Percentiles rank a stretch among this genome's conserved stretches.
Evolutionary conservation across 2,888 invertebrate species (phyloP).

Genomic region (Dyspetes luteomarginatus): DNA sequence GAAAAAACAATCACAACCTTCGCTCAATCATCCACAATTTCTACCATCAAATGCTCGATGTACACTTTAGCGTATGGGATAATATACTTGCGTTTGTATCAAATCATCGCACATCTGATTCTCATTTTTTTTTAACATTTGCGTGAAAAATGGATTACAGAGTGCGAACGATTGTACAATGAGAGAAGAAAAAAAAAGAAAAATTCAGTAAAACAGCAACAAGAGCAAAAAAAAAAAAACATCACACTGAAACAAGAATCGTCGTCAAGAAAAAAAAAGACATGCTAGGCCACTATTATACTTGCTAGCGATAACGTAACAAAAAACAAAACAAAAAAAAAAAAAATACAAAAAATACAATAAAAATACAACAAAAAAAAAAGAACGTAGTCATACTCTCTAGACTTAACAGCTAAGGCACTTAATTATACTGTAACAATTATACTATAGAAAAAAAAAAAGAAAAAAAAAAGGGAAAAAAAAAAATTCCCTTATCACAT

Average conservation of each 20-base stretch:
- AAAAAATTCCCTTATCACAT: slow-evolving; percentile 76
- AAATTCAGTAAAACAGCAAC: slow-evolving; percentile 33
- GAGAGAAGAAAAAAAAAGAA: slow-evolving; percentile 46
- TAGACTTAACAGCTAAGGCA: slow-evolving; percentile 63
- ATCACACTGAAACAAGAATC: slow-evolving; percentile 70
- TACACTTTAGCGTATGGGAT: not conserved
- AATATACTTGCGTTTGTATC: slow-evolving; percentile 32
- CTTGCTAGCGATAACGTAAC: slow-evolving; percentile 70
- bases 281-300: slow-evolving; percentile 78
- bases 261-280: slow-evolving; percentile 60
- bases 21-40: slow-evolving; percentile 25
- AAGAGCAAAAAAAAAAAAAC: slow-evolving; percentile 44
- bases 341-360: slow-evolving; percentile 4
- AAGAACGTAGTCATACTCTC: slow-evolving; percentile 53
- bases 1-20: slow-evolving; percentile 6
- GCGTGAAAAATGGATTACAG: too few relatives aligned
- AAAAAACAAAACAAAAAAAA: slow-evolving; percentile 12
- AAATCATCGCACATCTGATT: too few relatives aligned
- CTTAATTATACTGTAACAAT: slow-evolving; percentile 61
- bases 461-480: slow-evolving; percentile 64
- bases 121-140: too few relatives aligned
- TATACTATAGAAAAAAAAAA: slow-evolving; percentile 48
- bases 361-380: slow-evolving; percentile 17
- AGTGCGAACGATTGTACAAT: slow-evolving; percentile 21
- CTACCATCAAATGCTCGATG: slow-evolving; percentile 13